Evolutionary conservation across 2,797 vertebrate species (phyloP), one percentile per base, ranked within the genome.

Genomic region (Jordanella pulchra): DNA sequence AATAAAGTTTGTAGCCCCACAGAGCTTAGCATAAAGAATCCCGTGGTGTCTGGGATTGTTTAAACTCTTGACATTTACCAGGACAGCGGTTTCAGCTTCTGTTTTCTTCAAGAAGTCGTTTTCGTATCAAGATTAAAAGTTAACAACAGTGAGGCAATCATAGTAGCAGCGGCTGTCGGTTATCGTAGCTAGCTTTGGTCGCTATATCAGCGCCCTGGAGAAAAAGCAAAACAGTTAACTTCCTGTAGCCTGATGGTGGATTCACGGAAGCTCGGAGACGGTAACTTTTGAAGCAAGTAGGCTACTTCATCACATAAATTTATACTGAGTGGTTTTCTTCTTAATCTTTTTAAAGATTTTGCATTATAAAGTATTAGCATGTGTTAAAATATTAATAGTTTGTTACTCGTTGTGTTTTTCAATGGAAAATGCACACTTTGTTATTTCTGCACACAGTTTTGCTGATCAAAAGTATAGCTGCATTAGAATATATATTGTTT

Each of bases 31-130:
- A 3, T 39, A 0, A 21, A 11, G 30, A 18, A 27, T 48, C 53
- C 17, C 56, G 64, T 7, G 55, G 30, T 0, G 73, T 35, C 17
- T 50, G 23, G 18, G 10, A n/a, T 11, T 44, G 25, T 14, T 61
- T 70, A 56, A 77, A 71, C 76, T 73, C 64, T 60, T 70, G 25
- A 65, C 76, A 60, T 85, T 90, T 91, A 90, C 91, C 90, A 86
- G 44, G 39, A 66, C 54, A 53, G 79, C 82, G 67, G 73, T 77
- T 76, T n/a, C 81, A 81, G 87, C 85, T 86, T 79, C 42, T 73
- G 69, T 74, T 75, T 82, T 35, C 32, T 82, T 82, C 64, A 53
- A 72, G 71, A n/a, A 12, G 67, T 53, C 32, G 73, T 69, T 75
- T 73, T 71, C 25, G 81, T 13, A 27, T 63, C 2, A 67, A 64